phyloP scores from a whole-genome alignment of 2,113 vertebrate species.

The Lycaon pictus region DNA sequence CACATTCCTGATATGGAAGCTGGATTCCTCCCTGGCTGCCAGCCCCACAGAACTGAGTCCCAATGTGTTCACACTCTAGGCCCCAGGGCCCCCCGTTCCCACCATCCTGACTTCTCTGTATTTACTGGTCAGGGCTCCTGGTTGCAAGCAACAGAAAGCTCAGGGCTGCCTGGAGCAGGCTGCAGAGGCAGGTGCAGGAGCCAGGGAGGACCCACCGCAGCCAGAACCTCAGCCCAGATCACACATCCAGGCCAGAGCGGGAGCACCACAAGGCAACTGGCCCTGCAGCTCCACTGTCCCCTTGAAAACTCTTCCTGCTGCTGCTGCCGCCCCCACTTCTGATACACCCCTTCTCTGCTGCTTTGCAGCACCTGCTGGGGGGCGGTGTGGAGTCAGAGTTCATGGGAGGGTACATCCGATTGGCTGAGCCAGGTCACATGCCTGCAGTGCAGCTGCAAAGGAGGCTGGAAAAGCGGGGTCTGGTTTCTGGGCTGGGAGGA shows the following conservation, averaged over 20 bases:
- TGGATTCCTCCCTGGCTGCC: neutral
- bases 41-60: neutral
- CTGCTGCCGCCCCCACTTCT: neutral
- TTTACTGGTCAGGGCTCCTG: neutral
- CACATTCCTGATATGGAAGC: neutral
- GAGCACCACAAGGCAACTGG: neutral
- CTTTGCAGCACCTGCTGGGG: neutral
- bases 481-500: neutral
- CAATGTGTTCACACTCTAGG: neutral
- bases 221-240: neutral
- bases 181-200: neutral
- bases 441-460: neutral
- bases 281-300: neutral
- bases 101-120: neutral
- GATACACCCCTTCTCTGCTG: neutral
- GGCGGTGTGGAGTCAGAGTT: neutral
- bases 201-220: neutral
- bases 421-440: neutral
- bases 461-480: slow-evolving; percentile 22
- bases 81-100: neutral
- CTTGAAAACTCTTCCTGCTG: neutral
- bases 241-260: neutral
- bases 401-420: neutral
- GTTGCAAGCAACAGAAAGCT: neutral
- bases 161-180: neutral